Evolutionary conservation across 37 sponge, comb jelly and placozoan species (phyloP).

Genomic region (Mnemiopsis leidyi): DNA sequence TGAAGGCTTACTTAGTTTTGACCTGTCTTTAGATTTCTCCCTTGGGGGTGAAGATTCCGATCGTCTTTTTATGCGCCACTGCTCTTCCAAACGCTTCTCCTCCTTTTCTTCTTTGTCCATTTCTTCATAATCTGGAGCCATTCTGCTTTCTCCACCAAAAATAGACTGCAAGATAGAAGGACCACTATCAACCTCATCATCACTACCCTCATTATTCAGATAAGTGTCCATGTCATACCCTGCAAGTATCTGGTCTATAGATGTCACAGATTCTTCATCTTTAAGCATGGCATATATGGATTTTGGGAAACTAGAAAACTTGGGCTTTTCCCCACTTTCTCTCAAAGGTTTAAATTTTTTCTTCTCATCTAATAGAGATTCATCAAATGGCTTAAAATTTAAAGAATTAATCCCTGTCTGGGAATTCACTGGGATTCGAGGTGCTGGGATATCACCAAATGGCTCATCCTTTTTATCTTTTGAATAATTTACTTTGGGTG

Average conservation of each 20-base stretch:
- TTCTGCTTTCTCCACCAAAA: slow-evolving; percentile 56
- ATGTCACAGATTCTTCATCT: not conserved
- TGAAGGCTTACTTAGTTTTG: not conserved
- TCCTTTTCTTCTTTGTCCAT: not conserved
- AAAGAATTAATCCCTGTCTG: not conserved
- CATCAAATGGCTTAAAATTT: slow-evolving; percentile 53
- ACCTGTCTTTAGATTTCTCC: not conserved
- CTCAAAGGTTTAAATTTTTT: not conserved
- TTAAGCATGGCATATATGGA: slow-evolving; percentile 6
- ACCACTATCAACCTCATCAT: not conserved
- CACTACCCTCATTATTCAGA: not conserved
- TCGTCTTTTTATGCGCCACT: not conserved
- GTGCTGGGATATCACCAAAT: slow-evolving; percentile 1
- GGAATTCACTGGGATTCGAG: not conserved
- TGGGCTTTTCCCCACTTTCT: not conserved
- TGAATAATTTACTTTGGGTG: not conserved
- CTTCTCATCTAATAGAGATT: not conserved
- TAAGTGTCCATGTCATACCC: not conserved
- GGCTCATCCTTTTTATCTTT: not conserved
- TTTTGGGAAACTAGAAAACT: slow-evolving; percentile 5
- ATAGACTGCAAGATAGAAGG: slow-evolving; percentile 39
- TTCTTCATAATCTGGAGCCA: slow-evolving; percentile 8
- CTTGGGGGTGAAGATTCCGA: not conserved
- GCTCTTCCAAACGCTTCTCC: not conserved
- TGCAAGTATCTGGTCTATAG: slow-evolving; percentile 39